Base-by-base conservation (phyloP, 2,888 invertebrate species). In the Caenorhabditis imperialis region DNA sequence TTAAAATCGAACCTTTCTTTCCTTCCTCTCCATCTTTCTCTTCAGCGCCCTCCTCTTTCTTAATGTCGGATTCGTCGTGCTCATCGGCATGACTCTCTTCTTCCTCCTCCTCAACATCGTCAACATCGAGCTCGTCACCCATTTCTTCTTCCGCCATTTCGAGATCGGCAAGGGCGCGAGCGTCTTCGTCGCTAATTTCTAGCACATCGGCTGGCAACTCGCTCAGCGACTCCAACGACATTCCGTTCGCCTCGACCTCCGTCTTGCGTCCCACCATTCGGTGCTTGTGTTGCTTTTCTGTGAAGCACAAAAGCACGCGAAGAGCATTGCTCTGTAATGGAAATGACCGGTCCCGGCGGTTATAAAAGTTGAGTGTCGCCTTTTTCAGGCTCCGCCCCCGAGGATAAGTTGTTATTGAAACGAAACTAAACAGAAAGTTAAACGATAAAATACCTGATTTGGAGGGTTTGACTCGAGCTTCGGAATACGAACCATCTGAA, bases 261-360 rank as follows among this genome's bases (percentile, higher is more conserved):
- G 71, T 60, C 60, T 77, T 75, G 38, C 75, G 62, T 10, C 78
- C 73, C 62, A 81, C 44, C 45, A 79, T 70, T n/a, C 81, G 72
- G 42, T 78, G 75, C 50, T 79, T 79, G 42, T 81, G 81, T 20
- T 74, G 77, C 44, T 77, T 77, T 25, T 76, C 71, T 35, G 75
- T 70, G 77, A 81, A 81, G 51, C 72, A 65, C 42, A 81, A 55
- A 33, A 81, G 55, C 7, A 69, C 79, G 42, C 77, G 71, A 6
- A 78, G 65, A 38, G 75, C 77, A 35, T 75, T 73, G 27, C 61
- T 75, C 81, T 79, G 74, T 57, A 79, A 70, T 50, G 20, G 27
- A 16, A 18, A 12, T 14, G 30, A 10, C 6, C 30, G 6, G 40
- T 6, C 5, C 40, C 8, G 18, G 5, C 6, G 40, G 8, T 40